Percentiles rank a stretch among this genome's conserved stretches.
These are phyloP conservation scores for Gallirallus australis DNA, from an alignment of 2,797 vertebrate species.

Conservation along the genomic window DNA sequence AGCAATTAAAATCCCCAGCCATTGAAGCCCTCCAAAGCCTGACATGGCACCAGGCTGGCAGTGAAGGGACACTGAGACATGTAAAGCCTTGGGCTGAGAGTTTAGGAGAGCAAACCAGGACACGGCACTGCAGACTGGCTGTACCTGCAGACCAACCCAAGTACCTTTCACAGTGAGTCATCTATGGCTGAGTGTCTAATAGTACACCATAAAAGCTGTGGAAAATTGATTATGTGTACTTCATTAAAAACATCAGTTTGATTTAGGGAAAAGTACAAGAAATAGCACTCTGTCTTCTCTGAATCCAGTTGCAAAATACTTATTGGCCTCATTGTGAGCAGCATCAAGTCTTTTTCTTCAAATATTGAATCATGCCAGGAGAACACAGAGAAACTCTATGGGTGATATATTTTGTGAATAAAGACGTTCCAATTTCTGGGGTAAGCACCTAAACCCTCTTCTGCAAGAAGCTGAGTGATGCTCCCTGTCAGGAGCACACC, in stretches of 20 bases:
- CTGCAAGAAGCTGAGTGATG: not conserved
- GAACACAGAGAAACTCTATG: not conserved
- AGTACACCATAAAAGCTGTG: accelerated
- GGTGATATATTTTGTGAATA: not conserved
- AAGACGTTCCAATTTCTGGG: not conserved
- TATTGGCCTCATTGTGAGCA: not conserved
- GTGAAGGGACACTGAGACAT: too few relatives aligned
- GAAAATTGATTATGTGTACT: not conserved
- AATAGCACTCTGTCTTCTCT: not conserved
- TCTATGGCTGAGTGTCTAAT: not conserved
- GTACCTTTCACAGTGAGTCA: not conserved
- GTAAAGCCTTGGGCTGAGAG: not conserved
- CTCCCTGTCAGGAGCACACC: not conserved
- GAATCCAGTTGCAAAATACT: not conserved
- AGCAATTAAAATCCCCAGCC: not conserved
- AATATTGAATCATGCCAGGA: not conserved
- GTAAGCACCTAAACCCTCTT: not conserved
- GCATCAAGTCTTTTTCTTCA: not conserved
- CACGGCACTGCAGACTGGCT: not conserved
- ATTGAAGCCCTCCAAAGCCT: not conserved
- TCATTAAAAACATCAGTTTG: not conserved
- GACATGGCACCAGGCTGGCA: not conserved
- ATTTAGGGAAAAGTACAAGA: not conserved
- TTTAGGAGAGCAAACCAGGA: accelerated
- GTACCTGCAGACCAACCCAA: not conserved